Base-by-base conservation (phyloP, 2,113 vertebrate species). In the Pitta sordida region DNA sequence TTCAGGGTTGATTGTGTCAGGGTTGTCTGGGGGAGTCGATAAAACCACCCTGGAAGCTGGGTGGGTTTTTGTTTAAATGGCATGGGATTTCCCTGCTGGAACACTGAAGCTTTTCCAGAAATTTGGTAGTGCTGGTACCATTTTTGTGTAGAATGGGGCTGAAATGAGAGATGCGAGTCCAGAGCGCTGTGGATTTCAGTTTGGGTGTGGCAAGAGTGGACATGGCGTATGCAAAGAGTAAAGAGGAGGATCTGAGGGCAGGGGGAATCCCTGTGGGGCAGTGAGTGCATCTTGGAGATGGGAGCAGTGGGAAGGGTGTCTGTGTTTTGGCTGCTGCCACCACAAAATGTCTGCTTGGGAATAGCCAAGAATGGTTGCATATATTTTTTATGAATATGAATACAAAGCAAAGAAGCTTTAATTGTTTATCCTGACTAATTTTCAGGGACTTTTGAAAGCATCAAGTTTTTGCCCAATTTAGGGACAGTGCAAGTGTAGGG, bases 61-160 rank as follows among this genome's bases (percentile, higher is more conserved):
- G 10, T 48, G 14, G n/a, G 19, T 4, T 46, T 6, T 23, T 39
- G 30, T 65, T 56, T 59, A 48, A 51, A 14, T 16, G 10, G 23
- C 4, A 3, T 3, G 44, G 14, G 2, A 1, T 79, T 83, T 75
- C 55, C 51, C 20, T 81, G 23, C 30, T 37, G 63, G 14, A 41
- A 23, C 19, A 18, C 14, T 3, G 23, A 23, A 78, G 41, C 36
- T 77, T 0, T 9, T 7, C 5, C 11, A 2, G 43, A 7, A 8
- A 26, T 15, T 11, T 41, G 32, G 5, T 13, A 15, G 27, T 26
- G 32, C 53, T 17, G 32, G 19, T 26, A 8, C 70, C 2, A 0
- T 36, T 68, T 6, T 1, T 15, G 9, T 9, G 22, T 30, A 34
- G 32, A 19, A 10, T 4, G 17, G 29, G 14, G 60, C 60, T 58